These are phyloP conservation scores for Eucidaris tribuloides DNA, from an alignment of 35 echinoderm and acorn worm genomes.

Conservation along the genomic window DNA sequence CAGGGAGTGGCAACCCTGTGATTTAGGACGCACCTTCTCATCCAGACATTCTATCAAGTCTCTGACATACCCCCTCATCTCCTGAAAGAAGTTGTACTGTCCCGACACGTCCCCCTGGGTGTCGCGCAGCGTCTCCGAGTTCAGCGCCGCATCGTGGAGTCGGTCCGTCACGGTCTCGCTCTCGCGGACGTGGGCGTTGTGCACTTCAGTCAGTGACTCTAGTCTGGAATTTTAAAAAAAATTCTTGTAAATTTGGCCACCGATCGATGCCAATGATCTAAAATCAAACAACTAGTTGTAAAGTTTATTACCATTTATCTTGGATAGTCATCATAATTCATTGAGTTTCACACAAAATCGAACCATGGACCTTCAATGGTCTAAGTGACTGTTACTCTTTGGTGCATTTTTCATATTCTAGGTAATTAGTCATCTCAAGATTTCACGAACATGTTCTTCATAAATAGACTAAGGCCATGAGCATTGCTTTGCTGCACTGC, in stretches of 20 bases:
- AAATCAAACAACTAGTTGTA: no score
- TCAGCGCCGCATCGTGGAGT: constrained; percentile 52
- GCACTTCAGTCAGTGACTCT: constrained; percentile 69
- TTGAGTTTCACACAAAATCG: no score
- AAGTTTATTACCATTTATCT: no score
- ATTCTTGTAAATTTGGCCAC: not conserved
- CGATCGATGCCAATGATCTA: not conserved
- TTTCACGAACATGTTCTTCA: no score
- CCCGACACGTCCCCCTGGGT: constrained; percentile 48
- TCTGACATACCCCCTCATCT: constrained; percentile 95
- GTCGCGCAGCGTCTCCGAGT: constrained; percentile 63
- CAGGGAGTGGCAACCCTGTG: not conserved
- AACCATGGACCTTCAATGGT: no score
- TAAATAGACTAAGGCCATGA: no score
- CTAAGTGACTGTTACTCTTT: no score
- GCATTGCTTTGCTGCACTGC: no score
- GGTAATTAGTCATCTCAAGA: no score
- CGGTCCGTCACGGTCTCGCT: constrained; percentile 57
- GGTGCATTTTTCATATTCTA: no score
- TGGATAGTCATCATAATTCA: no score
- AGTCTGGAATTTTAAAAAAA: constrained; percentile 34
- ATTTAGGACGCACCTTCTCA: constrained; percentile 82
- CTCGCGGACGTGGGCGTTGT: constrained; percentile 79
- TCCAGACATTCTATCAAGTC: constrained; percentile 95
- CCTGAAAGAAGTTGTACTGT: constrained; percentile 95